These are phyloP conservation scores for Brachyhypopomus gauderio DNA, from an alignment of 2,113 vertebrate genomes.

Conservation along the genomic window DNA sequence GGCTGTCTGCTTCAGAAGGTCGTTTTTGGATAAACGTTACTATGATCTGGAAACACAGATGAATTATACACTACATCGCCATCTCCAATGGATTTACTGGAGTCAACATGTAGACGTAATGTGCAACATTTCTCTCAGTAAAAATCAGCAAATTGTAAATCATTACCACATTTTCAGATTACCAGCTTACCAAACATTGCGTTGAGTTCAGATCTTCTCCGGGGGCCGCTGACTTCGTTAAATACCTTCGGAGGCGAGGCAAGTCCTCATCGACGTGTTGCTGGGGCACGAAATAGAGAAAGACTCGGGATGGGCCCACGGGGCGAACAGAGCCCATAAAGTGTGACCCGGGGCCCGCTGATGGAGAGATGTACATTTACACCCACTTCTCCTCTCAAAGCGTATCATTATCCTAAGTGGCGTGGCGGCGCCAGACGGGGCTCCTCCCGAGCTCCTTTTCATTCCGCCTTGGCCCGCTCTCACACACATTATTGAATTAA, in stretches of 20 bases:
- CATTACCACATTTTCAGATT: too few relatives aligned
- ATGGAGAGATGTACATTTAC: constrained; percentile 64
- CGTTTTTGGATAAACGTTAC: too few relatives aligned
- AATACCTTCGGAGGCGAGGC: constrained; percentile 55
- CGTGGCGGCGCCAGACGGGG: constrained; percentile 62
- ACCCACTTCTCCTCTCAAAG: constrained; percentile 57
- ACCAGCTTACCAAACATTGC: neutral
- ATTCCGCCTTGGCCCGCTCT: constrained; percentile 69
- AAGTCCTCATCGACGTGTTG: constrained; percentile 59
- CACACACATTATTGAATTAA: constrained; percentile 73
- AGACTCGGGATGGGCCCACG: constrained; percentile 57
- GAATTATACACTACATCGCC: neutral
- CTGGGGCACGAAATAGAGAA: constrained; percentile 41
- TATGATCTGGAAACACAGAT: neutral
- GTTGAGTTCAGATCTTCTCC: constrained; percentile 1
- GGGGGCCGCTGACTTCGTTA: constrained; percentile 35
- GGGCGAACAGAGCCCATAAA: constrained; percentile 53
- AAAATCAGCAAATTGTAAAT: too few relatives aligned
- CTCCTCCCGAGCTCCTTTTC: constrained; percentile 65
- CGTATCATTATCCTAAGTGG: constrained; percentile 74
- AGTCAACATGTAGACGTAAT: too few relatives aligned
- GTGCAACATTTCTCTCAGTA: too few relatives aligned
- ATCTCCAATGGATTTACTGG: neutral
- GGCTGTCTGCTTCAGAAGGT: too few relatives aligned
- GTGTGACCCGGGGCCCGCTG: constrained; percentile 60